These are phyloP conservation scores for Ostrea denselamellosa DNA, from an alignment of 1,140 invertebrate species.

Conservation along the genomic window DNA sequence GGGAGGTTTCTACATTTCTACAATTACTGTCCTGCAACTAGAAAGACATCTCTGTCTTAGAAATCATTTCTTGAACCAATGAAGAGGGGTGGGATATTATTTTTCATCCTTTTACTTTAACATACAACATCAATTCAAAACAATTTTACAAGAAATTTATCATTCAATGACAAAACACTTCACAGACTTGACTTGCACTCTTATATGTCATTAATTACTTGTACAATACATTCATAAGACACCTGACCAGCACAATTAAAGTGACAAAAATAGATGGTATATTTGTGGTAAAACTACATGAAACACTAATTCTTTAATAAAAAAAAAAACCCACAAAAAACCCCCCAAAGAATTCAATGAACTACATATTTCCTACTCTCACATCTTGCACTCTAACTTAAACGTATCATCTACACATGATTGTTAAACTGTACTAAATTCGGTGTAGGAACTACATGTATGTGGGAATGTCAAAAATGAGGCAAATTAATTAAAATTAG, in stretches of 20 bases:
- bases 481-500: too few species aligned
- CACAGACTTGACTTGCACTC: neutral
- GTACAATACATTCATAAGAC: neutral
- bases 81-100: neutral
- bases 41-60: neutral
- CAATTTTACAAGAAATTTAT: conserved; percentile 11
- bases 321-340: neutral
- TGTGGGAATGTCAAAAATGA: too few species aligned
- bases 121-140: neutral
- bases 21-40: neutral
- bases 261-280: neutral
- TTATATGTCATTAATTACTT: neutral
- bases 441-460: too few species aligned
- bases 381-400: neutral
- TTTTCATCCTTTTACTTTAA: neutral
- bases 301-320: neutral
- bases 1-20: too few species aligned
- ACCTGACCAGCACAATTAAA: neutral
- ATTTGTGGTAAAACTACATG: neutral
- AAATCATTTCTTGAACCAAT: neutral
- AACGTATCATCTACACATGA: too few species aligned
- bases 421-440: too few species aligned
- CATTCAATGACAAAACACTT: conserved; percentile 23
- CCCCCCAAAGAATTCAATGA: neutral
- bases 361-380: neutral